Evolutionary conservation across 2,113 vertebrate species (phyloP), one percentile per base, ranked within the genome.

Genomic region (Onychostruthus taczanowskii): DNA sequence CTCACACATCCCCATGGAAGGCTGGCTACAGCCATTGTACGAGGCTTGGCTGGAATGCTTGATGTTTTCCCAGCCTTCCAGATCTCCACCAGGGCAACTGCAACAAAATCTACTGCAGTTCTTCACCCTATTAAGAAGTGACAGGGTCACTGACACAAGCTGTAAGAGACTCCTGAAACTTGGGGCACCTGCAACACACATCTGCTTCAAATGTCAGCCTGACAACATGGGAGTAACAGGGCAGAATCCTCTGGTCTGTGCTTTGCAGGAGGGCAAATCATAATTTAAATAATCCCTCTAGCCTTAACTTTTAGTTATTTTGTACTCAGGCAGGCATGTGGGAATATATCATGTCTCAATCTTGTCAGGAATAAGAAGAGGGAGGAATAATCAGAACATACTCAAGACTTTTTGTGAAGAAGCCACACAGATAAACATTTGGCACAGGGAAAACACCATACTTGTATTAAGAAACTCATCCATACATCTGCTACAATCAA

Each of bases 371-470:
- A 73, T 64, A 75, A 75, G 46, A 63, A 66, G n/a, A 80, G 47
- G 73, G 73, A 82, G 53, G 84, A 93, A 95, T 83, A 91, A 94
- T 72, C 85, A 90, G 85, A 90, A 94, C 47, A 53, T 41, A 81
- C 22, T 90, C 69, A 79, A 93, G 86, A 82, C 31, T 79, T 79
- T 94, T 68, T 79, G 61, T 84, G 66, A 95, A 68, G 79, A 93
- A 73, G 76, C 77, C 73, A 92, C 46, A 87, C 20, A 84, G 92
- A 90, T 91, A 94, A 94, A 89, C 73, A 58, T 58, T 94, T 76
- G 86, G 80, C 93, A 90, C 4, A 61, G 50, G 56, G 55, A 86
- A 84, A 90, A 87, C 53, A 93, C 80, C 86, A 59, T 53, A 70
- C 30, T 93, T 2, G 0, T 62, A 81, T 81, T 41, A 84, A 90